A percentile compares a stretch with the other conserved stretches of the same genome.
phyloP scores from a whole-genome alignment of 2,113 vertebrate species.

The Tichodroma muraria region DNA sequence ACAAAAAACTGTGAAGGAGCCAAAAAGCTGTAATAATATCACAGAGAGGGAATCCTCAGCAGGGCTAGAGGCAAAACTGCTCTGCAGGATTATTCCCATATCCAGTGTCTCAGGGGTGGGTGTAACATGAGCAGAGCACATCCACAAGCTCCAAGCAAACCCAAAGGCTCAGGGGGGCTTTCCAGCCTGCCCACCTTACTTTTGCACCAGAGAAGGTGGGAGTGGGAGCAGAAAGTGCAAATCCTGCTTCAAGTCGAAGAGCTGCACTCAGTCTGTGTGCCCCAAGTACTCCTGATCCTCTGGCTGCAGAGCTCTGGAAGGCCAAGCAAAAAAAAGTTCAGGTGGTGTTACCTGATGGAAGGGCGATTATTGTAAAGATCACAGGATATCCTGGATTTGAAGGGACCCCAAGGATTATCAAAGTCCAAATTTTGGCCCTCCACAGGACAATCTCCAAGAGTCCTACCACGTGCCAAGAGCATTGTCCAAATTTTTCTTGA shows the following conservation, averaged over 20 bases:
- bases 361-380: neutral
- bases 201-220: neutral
- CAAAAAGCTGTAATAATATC: neutral
- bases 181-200: neutral
- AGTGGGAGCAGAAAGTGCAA: neutral
- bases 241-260: fast-evolving
- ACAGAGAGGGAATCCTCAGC: neutral
- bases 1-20: neutral
- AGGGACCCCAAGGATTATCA: neutral
- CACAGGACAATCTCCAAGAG: neutral
- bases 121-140: neutral
- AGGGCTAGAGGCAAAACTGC: neutral
- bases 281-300: neutral
- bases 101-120: neutral
- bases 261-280: neutral
- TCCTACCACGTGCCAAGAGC: fast-evolving
- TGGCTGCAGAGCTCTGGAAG: neutral
- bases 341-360: neutral
- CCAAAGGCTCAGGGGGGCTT: fast-evolving
- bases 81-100: neutral
- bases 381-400: neutral
- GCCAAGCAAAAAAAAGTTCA: neutral
- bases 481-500: neutral
- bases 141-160: neutral
- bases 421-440: neutral